Base-by-base conservation (phyloP, 92 coral and sea anemone genomes). In the Hydrozoanthus gracilis region DNA sequence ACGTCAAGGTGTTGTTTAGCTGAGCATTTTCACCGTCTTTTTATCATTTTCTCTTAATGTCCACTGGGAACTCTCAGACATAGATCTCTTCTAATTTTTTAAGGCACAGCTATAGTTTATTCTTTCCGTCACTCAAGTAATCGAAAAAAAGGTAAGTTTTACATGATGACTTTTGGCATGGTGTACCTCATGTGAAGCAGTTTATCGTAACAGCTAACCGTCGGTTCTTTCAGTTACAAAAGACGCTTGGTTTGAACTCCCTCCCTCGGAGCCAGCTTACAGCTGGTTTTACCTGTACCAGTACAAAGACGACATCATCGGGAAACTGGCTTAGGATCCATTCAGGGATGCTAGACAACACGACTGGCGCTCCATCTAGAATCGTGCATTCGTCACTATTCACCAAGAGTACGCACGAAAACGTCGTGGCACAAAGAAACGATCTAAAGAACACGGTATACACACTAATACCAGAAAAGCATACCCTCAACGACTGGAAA, bases 281-380 rank as follows among this genome's bases (percentile, higher is more conserved):
- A 27, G 14, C 48, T 7, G n/a, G 61, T 65, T 47, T 80, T 17
- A 16, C 47, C 73, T 39, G 45, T 27, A 80, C 56, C 51, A 13
- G 52, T 15, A 65, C 16, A 52, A 2, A 55, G 58, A n/a, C 20
- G 56, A 49, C 17, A 13, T 65, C 39, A 12, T 64, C 62, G 47
- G 51, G 61, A 18, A 80, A 65, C 60, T 80, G 85, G 85, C 66
- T 80, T 17, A 80, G 85, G 47, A 60, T 80, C 8, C 85, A 80
- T 58, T 80, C 85, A 14, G 85, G 85, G 18, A 17, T 18, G 13
- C 50, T 48, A 80, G 61, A 80, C 27, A 80, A 77, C 51, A 27
- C 17, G 66, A 45, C 5, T 4, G 45, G 18, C 18, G 18, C 44
- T 17, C 6, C 69, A 48, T 4, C 27, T 48, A 14, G 4, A 10